Evolutionary conservation across 2,797 vertebrate genomes (phyloP).

Genomic region (Danio choprae): DNA sequence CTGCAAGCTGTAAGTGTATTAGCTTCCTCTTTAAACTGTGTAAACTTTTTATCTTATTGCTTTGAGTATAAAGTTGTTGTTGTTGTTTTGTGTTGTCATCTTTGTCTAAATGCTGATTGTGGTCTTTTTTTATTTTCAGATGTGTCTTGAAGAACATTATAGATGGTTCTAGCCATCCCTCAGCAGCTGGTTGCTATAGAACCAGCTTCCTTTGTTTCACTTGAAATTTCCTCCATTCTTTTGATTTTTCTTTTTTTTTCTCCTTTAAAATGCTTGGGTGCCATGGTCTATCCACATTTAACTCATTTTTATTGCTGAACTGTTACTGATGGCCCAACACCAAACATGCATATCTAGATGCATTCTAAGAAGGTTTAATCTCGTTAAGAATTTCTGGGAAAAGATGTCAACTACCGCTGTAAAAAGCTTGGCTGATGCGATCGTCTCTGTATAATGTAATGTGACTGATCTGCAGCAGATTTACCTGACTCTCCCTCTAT

Average conservation of each 20-base stretch:
- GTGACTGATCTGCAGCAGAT: slow-evolving; percentile 70
- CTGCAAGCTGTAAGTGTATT: slow-evolving; percentile 89
- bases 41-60: neutral
- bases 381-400: slow-evolving; percentile 39
- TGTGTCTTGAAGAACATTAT: slow-evolving; percentile 86
- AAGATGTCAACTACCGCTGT: slow-evolving; percentile 75
- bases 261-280: slow-evolving; percentile 74
- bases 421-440: slow-evolving; percentile 78
- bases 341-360: slow-evolving; percentile 65
- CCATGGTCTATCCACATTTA: slow-evolving; percentile 76
- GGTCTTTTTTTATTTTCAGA: slow-evolving; percentile 74
- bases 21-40: neutral
- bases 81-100: neutral
- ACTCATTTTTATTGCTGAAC: slow-evolving; percentile 73
- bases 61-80: neutral
- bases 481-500: slow-evolving; percentile 74
- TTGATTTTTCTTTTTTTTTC: slow-evolving; percentile 58
- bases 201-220: slow-evolving; percentile 64
- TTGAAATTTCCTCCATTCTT: slow-evolving; percentile 66
- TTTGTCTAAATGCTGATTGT: neutral
- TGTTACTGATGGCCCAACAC: slow-evolving; percentile 77
- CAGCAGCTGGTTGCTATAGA: slow-evolving; percentile 80
- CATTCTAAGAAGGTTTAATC: slow-evolving; percentile 61
- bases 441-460: slow-evolving; percentile 75
- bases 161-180: slow-evolving; percentile 77